phyloP scores from a whole-genome alignment of 2,797 vertebrate species.

The Chloroceryle amazona region DNA sequence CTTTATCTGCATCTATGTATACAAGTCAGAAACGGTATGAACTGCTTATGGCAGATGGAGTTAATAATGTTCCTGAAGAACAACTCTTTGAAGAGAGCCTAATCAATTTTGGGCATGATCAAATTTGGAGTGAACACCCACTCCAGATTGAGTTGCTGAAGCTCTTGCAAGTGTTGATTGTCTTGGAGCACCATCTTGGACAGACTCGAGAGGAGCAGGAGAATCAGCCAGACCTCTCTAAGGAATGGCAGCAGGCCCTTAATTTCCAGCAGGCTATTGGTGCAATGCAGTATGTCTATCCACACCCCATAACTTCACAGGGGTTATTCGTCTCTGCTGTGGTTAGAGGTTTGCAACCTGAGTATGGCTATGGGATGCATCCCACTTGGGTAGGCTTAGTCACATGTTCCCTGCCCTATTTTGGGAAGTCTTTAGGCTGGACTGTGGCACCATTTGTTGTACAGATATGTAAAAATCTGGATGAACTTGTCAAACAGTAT shows the following conservation, averaged over 20 bases:
- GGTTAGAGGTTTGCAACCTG: slow-evolving; percentile 91
- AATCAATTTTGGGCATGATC: slow-evolving; percentile 87
- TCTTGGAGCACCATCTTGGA: slow-evolving; percentile 90
- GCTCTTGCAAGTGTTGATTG: slow-evolving; percentile 92
- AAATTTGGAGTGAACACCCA: slow-evolving; percentile 91
- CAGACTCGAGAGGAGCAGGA: slow-evolving; percentile 79
- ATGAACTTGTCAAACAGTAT: slow-evolving; percentile 93
- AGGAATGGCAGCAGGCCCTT: slow-evolving; percentile 93
- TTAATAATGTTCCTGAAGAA: slow-evolving; percentile 61
- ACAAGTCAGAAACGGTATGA: slow-evolving; percentile 84
- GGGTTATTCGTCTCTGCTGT: slow-evolving; percentile 95
- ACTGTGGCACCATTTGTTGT: slow-evolving; percentile 91
- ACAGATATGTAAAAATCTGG: slow-evolving; percentile 96
- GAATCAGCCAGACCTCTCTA: slow-evolving; percentile 83
- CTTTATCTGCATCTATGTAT: slow-evolving; percentile 93
- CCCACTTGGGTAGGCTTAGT: slow-evolving; percentile 94
- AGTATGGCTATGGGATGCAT: slow-evolving; percentile 94
- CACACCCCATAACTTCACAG: slow-evolving; percentile 94
- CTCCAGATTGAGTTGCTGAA: slow-evolving; percentile 95
- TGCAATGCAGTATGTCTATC: slow-evolving; percentile 90
- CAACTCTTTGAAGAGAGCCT: slow-evolving; percentile 89
- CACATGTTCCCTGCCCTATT: slow-evolving; percentile 90
- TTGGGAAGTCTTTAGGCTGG: slow-evolving; percentile 94
- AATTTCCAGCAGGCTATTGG: slow-evolving; percentile 95
- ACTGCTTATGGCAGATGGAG: slow-evolving; percentile 55